Evolutionary conservation across 2,797 vertebrate genomes (phyloP), one percentile per base, ranked within the genome.

Genomic region (Capromys pilorides): DNA sequence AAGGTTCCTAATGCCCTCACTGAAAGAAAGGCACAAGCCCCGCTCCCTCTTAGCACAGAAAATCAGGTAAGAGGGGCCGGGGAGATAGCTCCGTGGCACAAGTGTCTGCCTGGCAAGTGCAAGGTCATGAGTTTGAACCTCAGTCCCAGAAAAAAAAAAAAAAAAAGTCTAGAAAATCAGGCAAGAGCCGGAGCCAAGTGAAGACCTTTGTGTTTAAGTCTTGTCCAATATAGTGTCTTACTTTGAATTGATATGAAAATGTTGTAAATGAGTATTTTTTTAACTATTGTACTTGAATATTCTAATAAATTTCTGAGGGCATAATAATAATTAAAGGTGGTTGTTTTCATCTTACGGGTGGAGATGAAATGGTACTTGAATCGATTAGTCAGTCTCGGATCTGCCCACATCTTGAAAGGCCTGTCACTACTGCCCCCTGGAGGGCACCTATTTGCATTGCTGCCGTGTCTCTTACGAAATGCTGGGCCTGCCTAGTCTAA

Each of bases 231-330:
- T 77, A 64, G 67, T 77, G 39, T 51, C 6, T 54, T 95, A 79
- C 39, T 94, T 90, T 88, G 49, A 86, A 45, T 64, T 90, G 19
- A 36, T 66, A 85, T 39, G 22, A 80, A 88, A 84, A 75, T 88
- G 36, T 85, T 93, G 49, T 91, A 86, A 93, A 84, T 64, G 84
- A 78, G 61, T 36, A 57, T 71, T 85, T 94, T 24, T 87, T 73
- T 26, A 79, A 59, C 64, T 86, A n/a, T 88, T 83, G 24, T 41
- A 54, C 51, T 90, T 93, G 11, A 80, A 64, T 88, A 91, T 90
- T 95, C 81, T 95, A 89, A 69, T 73, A 51, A 59, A 51, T 78
- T 69, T 81, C 41, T 57, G 41, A 84, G 51, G 88, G 7, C 3
- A 62, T 28, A 78, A 93, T 39, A 51, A 75, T 71, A 19, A 51